Base-by-base conservation (phyloP, 2,797 vertebrate species). In the Sebastolobus alascanus region DNA sequence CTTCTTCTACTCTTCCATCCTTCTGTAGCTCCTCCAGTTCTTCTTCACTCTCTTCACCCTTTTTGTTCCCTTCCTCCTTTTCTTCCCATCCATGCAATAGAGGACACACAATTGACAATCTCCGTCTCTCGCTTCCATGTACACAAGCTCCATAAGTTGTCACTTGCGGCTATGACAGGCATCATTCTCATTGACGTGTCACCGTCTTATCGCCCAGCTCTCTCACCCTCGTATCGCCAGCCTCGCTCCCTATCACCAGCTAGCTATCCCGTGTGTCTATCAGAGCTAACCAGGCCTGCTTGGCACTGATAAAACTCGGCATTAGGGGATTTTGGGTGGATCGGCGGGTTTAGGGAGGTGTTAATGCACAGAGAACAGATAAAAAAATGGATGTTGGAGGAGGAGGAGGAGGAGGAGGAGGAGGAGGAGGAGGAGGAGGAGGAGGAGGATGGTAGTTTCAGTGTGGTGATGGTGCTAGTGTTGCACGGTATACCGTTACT, bases 271-370 rank as follows among this genome's bases (percentile, higher is more conserved):
- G 58, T 69, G 71, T 88, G 88, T 90, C 89, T 90, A 88, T 93
- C 90, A 79, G 79, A 75, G 89, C 84, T 86, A 83, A 89, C 90
- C 92, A 88, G 81, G 84, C 75, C 91, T 92, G 92, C 82, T 52
- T 84, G 87, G 84, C 81, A 63, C 79, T 84, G 92, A 93, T 93
- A 93, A 89, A 93, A 77, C 73, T 25, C 33, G 11, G 60, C 85
- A 87, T 80, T 71, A 73, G 75, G 73, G 69, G 75, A 43, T 85
- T 90, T 89, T 75, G 75, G 83, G 79, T 83, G 73, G 80, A 75
- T 89, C 22, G 12, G 59, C 11, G 29, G 75, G 74, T 84, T 82
- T 76, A 82, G 72, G 72, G 77, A 84, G 75, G 77, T 86, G 75
- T 82, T 83, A 79, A 84, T 81, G 77, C 71, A 80, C 43, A 75